Base-by-base conservation (phyloP, 2,113 vertebrate genomes). In the Erythrocebus patas region DNA sequence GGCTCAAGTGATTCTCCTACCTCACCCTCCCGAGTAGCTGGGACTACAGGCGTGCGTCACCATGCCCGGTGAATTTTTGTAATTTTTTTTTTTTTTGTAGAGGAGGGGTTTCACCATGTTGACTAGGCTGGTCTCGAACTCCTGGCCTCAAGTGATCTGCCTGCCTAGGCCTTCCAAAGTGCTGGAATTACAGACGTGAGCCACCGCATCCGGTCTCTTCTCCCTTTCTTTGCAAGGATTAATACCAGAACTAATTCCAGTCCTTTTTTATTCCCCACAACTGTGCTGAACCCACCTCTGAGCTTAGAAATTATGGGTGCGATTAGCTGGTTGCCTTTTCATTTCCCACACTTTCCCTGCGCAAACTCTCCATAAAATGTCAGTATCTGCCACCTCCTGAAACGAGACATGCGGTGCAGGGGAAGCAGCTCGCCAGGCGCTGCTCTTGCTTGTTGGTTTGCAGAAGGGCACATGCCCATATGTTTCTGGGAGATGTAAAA, bases 401-500 rank as follows among this genome's bases (percentile, higher is more conserved):
- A 97, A 96, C 87, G 84, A 95, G 97, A 89, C 92, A 12, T 76
- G 48, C 2, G 7, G 87, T 35, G 68, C 73, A 48, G 96, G 4
- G 76, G 0, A 81, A 93, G 94, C 27, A 0, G 94, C 45, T 0
- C 92, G 89, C 79, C 38, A 8, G 66, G 85, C 5, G 10, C 91
- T 97, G 97, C 94, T 95, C 35, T 98, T 98, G 90, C 97, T 95
- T 91, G 64, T 94, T 92, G 94, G 95, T 98, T 92, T 95, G 95
- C 78, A 89, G 94, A 98, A 98, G 96, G 97, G 84, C 98, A 98
- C 97, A 94, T 82, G 93, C 96, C 98, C 98, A 97, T 98, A 97
- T 98, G 98, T 98, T 99, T 98, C 97, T 94, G 97, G 91, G 96
- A 98, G 98, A 98, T 89, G 97, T 87, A 98, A 98, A 98, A 95